Percentiles rank a stretch among this genome's conserved stretches.
These are phyloP conservation scores for Cotesia chilonis DNA, from an alignment of 1,140 invertebrate genomes.

Conservation along the genomic window DNA sequence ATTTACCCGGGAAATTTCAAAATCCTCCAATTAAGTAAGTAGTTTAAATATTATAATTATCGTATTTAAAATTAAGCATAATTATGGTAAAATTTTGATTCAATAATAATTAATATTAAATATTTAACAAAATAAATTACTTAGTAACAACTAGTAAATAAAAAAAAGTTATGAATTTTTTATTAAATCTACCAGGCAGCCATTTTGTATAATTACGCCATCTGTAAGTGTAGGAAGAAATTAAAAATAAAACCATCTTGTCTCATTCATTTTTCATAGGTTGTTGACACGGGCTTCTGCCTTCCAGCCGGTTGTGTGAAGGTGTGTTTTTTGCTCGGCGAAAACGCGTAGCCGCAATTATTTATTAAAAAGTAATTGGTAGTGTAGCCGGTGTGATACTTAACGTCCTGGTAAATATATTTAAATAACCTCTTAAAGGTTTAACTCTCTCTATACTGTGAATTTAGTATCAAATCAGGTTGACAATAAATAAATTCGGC, in stretches of 20 bases:
- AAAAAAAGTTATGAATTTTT: no score
- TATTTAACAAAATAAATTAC: no score
- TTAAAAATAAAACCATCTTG: constrained; percentile 7
- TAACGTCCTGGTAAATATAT: not conserved
- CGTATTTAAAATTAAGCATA: no score
- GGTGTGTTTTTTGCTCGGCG: constrained; percentile 32
- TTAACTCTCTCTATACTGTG: not conserved
- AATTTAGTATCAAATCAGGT: constrained; percentile 9
- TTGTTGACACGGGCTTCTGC: constrained; percentile 34
- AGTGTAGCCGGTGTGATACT: constrained; percentile 9
- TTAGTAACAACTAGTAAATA: no score
- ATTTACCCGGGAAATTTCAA: no score
- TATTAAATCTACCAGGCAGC: no score
- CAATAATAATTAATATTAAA: no score
- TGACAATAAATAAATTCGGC: constrained; percentile 9
- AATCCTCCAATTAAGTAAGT: no score
- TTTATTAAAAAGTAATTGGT: constrained; percentile 23
- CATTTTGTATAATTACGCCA: not conserved
- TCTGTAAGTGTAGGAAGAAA: not conserved
- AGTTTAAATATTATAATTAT: no score
- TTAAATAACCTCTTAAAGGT: not conserved
- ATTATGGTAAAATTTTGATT: no score
- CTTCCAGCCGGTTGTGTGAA: constrained; percentile 32
- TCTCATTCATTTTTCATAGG: constrained; percentile 34
- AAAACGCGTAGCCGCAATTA: constrained; percentile 25